phyloP scores from a whole-genome alignment of 2,888 invertebrate genomes.

The Leptinotarsa rubiginosa region DNA sequence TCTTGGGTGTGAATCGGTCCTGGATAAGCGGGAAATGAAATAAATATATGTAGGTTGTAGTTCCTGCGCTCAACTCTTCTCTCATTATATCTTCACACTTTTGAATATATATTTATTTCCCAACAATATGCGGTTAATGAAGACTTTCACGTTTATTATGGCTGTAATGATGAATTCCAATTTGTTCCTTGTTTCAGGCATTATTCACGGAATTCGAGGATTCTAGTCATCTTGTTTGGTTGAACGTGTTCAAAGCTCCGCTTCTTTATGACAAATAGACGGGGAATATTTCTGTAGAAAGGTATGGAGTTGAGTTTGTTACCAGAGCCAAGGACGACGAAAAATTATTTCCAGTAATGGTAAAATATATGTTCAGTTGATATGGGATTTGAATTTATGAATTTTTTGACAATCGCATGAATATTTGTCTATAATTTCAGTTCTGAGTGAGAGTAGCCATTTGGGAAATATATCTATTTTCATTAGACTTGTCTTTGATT shows the following conservation, averaged over 20 bases:
- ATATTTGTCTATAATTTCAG: too few relatives aligned
- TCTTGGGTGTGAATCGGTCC: background rate
- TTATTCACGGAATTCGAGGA: background rate
- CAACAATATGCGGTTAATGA: slow-evolving; percentile 32
- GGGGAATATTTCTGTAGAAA: background rate
- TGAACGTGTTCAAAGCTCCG: background rate
- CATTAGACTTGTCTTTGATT: too few relatives aligned
- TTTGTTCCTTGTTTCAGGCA: slow-evolving; percentile 3
- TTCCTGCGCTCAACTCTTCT: background rate
- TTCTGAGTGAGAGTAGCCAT: too few relatives aligned
- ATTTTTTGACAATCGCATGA: too few relatives aligned
- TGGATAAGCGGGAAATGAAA: background rate
- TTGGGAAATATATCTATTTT: too few relatives aligned
- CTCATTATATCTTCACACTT: slow-evolving; percentile 17
- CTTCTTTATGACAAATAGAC: background rate
- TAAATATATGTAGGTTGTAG: background rate
- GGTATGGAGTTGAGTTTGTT: background rate
- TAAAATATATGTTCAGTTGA: too few relatives aligned
- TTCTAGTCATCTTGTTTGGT: background rate
- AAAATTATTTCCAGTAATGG: too few relatives aligned
- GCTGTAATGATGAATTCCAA: slow-evolving; percentile 21
- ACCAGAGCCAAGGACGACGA: background rate
- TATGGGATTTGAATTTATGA: too few relatives aligned
- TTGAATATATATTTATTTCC: slow-evolving; percentile 29
- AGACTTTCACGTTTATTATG: slow-evolving; percentile 30